Evolutionary conservation across 2,797 vertebrate genomes (phyloP).

Genomic region (Sarcoramphus papa): DNA sequence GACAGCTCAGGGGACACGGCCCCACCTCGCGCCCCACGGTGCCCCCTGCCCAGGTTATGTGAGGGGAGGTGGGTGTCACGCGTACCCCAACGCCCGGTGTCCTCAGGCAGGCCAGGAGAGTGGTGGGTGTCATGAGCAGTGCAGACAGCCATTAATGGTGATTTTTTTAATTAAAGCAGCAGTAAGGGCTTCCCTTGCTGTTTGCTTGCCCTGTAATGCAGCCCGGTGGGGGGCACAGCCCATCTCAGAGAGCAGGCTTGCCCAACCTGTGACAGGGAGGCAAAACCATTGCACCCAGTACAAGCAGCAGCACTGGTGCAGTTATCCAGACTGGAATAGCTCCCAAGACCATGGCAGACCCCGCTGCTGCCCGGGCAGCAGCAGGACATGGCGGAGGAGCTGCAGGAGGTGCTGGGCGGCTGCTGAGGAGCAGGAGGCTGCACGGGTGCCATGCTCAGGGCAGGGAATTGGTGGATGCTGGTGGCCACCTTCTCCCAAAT

Average conservation of each 20-base stretch:
- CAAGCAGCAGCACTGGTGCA: background rate
- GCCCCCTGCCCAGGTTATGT: background rate
- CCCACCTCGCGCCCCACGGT: accelerated
- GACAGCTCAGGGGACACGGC: accelerated
- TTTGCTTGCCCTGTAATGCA: background rate
- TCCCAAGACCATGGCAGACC: background rate
- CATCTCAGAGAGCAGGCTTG: background rate
- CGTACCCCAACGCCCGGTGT: accelerated
- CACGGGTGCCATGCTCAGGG: accelerated
- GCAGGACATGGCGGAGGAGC: accelerated
- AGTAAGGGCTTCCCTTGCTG: background rate
- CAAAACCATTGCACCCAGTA: background rate
- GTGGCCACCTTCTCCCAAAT: background rate
- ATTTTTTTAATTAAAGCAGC: background rate
- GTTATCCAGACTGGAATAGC: background rate
- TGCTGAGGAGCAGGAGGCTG: background rate
- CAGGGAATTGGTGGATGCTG: background rate
- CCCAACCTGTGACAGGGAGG: accelerated
- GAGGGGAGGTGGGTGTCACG: background rate
- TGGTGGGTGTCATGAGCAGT: background rate
- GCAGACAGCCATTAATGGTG: background rate
- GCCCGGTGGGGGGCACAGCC: background rate
- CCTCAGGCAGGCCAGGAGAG: background rate
- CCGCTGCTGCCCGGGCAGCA: background rate
- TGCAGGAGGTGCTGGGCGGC: accelerated